phyloP scores from a whole-genome alignment of 2,888 invertebrate species.

The Encarsia formosa region DNA sequence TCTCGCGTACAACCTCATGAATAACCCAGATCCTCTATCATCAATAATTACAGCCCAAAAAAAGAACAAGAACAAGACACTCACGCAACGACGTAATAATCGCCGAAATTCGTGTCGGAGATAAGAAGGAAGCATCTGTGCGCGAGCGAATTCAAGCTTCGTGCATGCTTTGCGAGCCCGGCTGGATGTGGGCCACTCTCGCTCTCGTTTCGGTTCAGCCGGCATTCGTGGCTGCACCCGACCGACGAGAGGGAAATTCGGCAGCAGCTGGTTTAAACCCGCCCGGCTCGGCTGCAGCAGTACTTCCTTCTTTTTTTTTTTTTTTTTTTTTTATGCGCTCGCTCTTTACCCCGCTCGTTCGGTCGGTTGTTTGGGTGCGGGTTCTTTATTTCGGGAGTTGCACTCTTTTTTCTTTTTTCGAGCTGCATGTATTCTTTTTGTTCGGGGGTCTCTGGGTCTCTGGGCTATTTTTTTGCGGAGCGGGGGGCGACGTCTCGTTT shows the following conservation, averaged over 20 bases:
- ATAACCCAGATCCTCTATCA: not conserved
- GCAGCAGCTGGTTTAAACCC: conserved; percentile 50
- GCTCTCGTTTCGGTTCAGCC: conserved; percentile 34
- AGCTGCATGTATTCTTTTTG: too few species aligned
- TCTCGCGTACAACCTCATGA: not conserved
- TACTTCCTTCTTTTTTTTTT: conserved; percentile 21
- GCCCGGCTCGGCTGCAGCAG: conserved; percentile 39
- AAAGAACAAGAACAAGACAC: not conserved
- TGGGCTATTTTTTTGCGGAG: too few species aligned
- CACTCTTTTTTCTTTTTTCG: too few species aligned
- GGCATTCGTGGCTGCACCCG: not conserved
- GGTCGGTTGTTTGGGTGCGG: not conserved
- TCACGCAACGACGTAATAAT: too few species aligned
- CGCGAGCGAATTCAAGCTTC: too few species aligned
- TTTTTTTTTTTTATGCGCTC: not conserved
- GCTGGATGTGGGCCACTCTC: conserved; percentile 51
- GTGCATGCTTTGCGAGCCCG: too few species aligned
- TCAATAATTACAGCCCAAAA: not conserved
- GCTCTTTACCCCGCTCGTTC: not conserved
- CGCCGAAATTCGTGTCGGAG: too few species aligned
- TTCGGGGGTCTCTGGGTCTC: too few species aligned
- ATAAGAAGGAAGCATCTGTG: too few species aligned
- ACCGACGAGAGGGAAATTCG: conserved; percentile 49
- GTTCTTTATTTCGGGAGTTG: too few species aligned
- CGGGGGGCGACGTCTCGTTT: too few species aligned